Evolutionary conservation across 2,113 vertebrate genomes (phyloP).

Genomic region (Ariopsis seemanni): DNA sequence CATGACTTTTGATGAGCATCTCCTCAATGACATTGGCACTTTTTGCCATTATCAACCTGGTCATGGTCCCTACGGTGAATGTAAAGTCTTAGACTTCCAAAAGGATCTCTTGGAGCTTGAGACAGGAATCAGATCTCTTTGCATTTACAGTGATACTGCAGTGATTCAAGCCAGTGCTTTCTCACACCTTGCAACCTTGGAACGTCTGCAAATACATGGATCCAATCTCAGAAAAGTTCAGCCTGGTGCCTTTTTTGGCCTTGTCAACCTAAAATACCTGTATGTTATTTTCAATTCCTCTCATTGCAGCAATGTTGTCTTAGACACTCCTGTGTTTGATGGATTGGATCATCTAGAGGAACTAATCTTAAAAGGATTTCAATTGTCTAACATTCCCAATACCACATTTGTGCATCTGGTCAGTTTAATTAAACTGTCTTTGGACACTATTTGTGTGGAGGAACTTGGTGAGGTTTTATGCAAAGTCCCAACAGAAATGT

Average conservation of each 20-base stretch:
- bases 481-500: slow-evolving; percentile 34
- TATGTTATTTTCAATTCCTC: neutral
- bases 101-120: slow-evolving; percentile 35
- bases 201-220: slow-evolving; percentile 24
- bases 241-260: slow-evolving; percentile 35
- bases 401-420: slow-evolving; percentile 36
- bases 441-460: slow-evolving; percentile 1
- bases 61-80: slow-evolving; percentile 40
- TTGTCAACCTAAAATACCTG: slow-evolving; percentile 35
- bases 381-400: slow-evolving; percentile 16
- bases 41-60: slow-evolving; percentile 3
- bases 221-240: neutral
- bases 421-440: slow-evolving; percentile 20
- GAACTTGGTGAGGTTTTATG: slow-evolving; percentile 49
- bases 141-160: neutral
- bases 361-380: slow-evolving; percentile 29
- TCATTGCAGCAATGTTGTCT: neutral
- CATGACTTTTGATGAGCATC: slow-evolving; percentile 35
- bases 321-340: slow-evolving; percentile 38
- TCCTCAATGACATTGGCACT: slow-evolving; percentile 26
- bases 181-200: slow-evolving; percentile 36
- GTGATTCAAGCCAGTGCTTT: slow-evolving; percentile 35
- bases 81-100: slow-evolving; percentile 33
- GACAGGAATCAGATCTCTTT: slow-evolving; percentile 16
- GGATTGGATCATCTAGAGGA: slow-evolving; percentile 44